Evolutionary conservation across 2,888 invertebrate species (phyloP), one percentile per base, ranked within the genome.

Genomic region (Nomada hirtipes): DNA sequence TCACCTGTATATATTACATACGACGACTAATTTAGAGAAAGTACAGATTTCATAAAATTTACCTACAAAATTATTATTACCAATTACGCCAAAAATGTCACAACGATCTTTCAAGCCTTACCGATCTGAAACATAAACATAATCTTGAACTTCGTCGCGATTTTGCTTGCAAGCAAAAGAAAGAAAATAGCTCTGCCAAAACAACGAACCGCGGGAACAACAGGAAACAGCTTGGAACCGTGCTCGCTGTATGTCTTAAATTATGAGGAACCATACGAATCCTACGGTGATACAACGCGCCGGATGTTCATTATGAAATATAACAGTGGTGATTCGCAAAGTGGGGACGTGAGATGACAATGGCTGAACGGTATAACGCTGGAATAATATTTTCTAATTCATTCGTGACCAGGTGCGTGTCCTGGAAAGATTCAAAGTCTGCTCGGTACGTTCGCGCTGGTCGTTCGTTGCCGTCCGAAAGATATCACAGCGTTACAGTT

Each of bases 301-400:
- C 70, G 29, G 60, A n/a, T 29, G 69, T 79, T 76, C 47, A 76
- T 79, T 79, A 79, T 70, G 20, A n/a, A 26, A 53, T 52, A 57
- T 60, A 29, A 15, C 36, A 20, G 47, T 50, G 47, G 50, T 53
- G 64, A 74, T 73, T 78, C 42, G 29, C 47, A 15, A 47, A 23
- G 18, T 47, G 18, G 47, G 26, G 55, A 71, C 47, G 52, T 64
- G 78, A 67, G 76, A 70, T 69, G 82, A 76, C 84, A 76, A 81
- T 70, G 36, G 44, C 55, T 55, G 60, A 42, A 65, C 67, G 53
- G 23, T 64, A 85, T 50, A 74, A 64, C 73, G 20, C 13, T 63
- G 26, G 61, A 61, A 86, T 78, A 84, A 86, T 86, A 87, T 86
- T 87, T 87, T 76, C 82, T 67, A 76, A 73, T 86, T 86, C 83